These are phyloP conservation scores for Sminthurides aquaticus DNA, from an alignment of 2,888 invertebrate species.

Conservation along the genomic window DNA sequence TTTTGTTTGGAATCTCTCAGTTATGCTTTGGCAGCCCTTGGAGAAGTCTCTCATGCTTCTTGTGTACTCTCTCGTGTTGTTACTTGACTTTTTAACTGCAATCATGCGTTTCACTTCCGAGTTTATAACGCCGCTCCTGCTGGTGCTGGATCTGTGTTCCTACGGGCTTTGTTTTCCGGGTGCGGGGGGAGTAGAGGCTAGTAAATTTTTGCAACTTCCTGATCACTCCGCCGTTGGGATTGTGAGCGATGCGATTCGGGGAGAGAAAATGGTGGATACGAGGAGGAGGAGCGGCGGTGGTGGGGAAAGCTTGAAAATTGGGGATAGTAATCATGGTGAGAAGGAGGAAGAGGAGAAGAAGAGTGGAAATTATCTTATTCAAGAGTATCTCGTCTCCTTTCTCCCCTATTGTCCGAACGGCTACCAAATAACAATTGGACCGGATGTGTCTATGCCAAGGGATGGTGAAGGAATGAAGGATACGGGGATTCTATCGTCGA, in stretches of 20 bases:
- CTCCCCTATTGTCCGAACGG: slow-evolving; percentile 10
- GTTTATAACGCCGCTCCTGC: not conserved
- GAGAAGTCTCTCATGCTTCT: not conserved
- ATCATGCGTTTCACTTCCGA: not conserved
- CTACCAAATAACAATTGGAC: slow-evolving; percentile 4
- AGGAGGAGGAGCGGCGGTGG: no score
- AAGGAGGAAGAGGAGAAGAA: not conserved
- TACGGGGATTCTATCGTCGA: not conserved
- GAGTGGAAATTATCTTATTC: slow-evolving; percentile 3
- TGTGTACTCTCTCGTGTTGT: not conserved
- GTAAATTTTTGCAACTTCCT: not conserved
- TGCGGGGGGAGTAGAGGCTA: not conserved
- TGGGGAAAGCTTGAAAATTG: no score
- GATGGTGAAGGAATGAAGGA: not conserved
- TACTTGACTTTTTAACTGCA: not conserved
- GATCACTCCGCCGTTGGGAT: no score
- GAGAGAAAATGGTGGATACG: not conserved
- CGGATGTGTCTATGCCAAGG: not conserved
- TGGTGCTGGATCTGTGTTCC: not conserved
- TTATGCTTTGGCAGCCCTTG: no score
- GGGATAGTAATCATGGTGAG: not conserved
- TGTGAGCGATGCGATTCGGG: not conserved
- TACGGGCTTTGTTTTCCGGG: not conserved
- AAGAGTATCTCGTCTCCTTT: slow-evolving; percentile 1
- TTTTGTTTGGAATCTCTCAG: no score